These are phyloP conservation scores for Leuctra nigra DNA, from an alignment of 2,888 invertebrate genomes.

Conservation along the genomic window DNA sequence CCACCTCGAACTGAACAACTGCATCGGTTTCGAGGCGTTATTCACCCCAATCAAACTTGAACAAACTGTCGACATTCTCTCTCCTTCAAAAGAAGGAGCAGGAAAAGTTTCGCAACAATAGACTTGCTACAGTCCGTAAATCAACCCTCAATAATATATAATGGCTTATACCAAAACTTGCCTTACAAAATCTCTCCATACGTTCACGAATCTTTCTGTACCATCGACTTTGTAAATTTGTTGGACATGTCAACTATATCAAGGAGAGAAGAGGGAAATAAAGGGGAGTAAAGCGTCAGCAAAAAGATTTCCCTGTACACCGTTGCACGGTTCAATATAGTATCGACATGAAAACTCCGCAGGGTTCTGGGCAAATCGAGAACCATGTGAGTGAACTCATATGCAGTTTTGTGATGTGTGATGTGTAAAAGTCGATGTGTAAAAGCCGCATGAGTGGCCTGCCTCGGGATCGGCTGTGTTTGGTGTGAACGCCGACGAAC, in stretches of 20 bases:
- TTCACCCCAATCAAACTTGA: too few relatives aligned
- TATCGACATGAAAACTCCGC: background rate
- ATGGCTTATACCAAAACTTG: slow-evolving; percentile 4
- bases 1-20: too few relatives aligned
- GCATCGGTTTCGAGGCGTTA: too few relatives aligned
- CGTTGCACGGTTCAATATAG: background rate
- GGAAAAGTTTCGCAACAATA: slow-evolving; percentile 8
- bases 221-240: slow-evolving; percentile 6
- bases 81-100: background rate
- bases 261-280: too few relatives aligned
- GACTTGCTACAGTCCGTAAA: background rate
- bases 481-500: too few relatives aligned
- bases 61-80: background rate
- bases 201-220: slow-evolving; percentile 6
- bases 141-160: slow-evolving; percentile 12
- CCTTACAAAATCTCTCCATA: slow-evolving; percentile 1
- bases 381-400: too few relatives aligned
- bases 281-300: slow-evolving; percentile 10
- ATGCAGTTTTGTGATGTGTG: too few relatives aligned
- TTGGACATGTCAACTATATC: slow-evolving; percentile 11
- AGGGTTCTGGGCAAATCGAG: too few relatives aligned
- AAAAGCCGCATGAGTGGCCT: too few relatives aligned
- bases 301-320: slow-evolving; percentile 10
- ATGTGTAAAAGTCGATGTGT: too few relatives aligned
- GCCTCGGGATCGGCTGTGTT: too few relatives aligned